phyloP scores from a whole-genome alignment of 2,797 vertebrate genomes.

The Xenops minutus region DNA sequence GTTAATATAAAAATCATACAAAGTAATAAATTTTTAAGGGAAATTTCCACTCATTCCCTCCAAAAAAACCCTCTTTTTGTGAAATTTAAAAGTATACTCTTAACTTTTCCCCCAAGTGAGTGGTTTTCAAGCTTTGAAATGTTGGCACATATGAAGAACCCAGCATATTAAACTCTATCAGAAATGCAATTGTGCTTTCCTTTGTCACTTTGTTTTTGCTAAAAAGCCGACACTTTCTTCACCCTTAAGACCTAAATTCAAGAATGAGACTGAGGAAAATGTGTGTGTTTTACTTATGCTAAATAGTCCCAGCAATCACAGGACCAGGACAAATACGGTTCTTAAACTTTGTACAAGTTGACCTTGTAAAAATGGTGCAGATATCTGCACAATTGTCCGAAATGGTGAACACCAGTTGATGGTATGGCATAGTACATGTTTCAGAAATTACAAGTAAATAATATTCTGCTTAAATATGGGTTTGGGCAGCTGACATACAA shows the following conservation, averaged over 20 bases:
- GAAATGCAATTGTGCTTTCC: background rate
- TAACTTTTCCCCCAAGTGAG: background rate
- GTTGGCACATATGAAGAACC: background rate
- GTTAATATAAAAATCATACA: constrained; percentile 19
- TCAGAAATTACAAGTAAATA: background rate
- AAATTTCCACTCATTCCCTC: background rate
- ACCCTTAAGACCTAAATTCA: background rate
- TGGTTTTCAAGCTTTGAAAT: background rate
- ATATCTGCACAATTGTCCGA: background rate
- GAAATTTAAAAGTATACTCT: background rate
- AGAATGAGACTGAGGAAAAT: background rate
- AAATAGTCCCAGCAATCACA: background rate
- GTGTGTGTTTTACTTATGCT: background rate
- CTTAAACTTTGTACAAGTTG: background rate
- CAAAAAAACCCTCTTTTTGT: background rate
- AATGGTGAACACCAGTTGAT: background rate
- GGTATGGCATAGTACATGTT: background rate
- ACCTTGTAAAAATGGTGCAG: background rate
- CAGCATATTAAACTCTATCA: background rate
- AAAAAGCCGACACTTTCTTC: background rate
- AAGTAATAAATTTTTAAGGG: constrained; percentile 8
- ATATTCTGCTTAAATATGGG: background rate
- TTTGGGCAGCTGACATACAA: background rate
- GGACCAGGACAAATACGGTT: background rate
- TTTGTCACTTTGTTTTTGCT: background rate